A percentile compares a stretch with the other conserved stretches of the same genome.
Conservation (phyloP, 2,113 vertebrate genomes). For the Chloroceryle aenea region DNA sequence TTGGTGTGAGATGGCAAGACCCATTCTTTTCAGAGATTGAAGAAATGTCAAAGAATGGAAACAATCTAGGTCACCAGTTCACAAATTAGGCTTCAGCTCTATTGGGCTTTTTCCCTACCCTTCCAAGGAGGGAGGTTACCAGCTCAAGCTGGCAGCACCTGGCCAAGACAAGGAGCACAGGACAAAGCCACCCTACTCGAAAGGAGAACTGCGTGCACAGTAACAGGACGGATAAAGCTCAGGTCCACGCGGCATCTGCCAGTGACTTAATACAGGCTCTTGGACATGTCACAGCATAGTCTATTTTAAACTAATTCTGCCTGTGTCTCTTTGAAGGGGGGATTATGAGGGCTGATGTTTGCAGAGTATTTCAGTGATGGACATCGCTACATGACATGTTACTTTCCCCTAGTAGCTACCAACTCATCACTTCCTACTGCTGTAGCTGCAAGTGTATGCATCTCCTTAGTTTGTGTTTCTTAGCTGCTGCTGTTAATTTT, state of each 20-base stretch:
- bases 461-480: neutral
- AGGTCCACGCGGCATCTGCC: neutral
- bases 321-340: neutral
- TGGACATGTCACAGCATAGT: neutral
- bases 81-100: neutral
- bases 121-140: neutral
- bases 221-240: neutral
- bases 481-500: neutral
- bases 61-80: neutral
- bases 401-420: neutral
- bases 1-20: neutral
- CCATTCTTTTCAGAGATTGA: neutral
- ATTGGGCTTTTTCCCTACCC: neutral
- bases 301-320: conserved; percentile 50
- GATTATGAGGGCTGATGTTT: neutral
- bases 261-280: neutral
- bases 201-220: neutral
- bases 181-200: neutral
- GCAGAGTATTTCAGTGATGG: neutral
- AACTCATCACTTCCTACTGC: neutral
- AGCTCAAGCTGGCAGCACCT: neutral
- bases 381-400: neutral
- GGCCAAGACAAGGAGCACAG: neutral
- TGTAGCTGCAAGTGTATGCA: neutral
- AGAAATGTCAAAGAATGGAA: neutral